Base-by-base conservation (phyloP, 2,113 vertebrate species). In the Rallus limicola region DNA sequence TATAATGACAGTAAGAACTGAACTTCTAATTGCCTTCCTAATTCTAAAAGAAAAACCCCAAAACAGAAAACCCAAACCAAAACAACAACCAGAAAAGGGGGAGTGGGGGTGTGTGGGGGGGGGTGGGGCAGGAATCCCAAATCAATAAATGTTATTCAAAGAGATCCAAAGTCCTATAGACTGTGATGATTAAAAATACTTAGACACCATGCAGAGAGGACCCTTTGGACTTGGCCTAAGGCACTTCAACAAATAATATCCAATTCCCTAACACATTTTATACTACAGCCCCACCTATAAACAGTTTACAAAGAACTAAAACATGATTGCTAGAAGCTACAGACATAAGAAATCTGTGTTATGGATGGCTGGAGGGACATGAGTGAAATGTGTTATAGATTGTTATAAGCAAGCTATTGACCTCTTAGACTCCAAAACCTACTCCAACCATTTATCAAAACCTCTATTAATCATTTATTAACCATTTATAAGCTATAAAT, bases 391-490 rank as follows among this genome's bases (percentile, higher is more conserved):
- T 83, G 40, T 80, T 94, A 93, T 82, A 92, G 82, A 80, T 94
- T 76, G 79, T 85, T 93, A 82, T 83, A 92, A 94, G 82, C 24
- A 38, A 72, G 69, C 71, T 93, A 82, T 86, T 96, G 92, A 96
- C 96, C 92, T 93, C 93, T 93, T 82, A 86, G 63, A 75, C 88
- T 88, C 82, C 59, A 69, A 92, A 93, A 53, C 15, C 50, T 80
- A 48, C 88, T 93, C 75, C 72, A 88, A 44, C 33, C 74, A 92
- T 94, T 90, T 94, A 92, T 92, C 55, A 88, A 95, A 97, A 82
- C 15, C 9, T 88, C 53, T 88, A 90, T 95, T 95, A 93, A 97
- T 94, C 79, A 96, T 94, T 90, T 94, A 94, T 93, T 96, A 97
- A 96, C 88, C 55, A 93, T 95, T 96, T 94, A 90, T 40, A 94